Conservation (phyloP, 2,797 vertebrate species). For the Pseudochaenichthys georgianus region DNA sequence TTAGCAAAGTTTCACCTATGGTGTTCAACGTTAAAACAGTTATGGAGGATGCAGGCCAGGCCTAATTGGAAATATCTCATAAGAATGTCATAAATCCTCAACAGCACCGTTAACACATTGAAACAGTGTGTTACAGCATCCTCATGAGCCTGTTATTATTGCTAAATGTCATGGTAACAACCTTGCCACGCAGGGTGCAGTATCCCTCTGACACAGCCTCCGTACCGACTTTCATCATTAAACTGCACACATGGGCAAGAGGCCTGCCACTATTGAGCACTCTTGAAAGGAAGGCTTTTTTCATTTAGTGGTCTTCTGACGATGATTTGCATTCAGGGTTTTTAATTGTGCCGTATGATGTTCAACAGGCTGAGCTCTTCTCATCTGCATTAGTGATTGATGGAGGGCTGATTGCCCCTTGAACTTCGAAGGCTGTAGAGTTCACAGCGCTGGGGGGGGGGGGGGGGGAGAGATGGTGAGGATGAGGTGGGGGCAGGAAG, state of each 20-base stretch:
- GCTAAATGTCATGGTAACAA: conserved; percentile 69
- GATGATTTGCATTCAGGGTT: conserved; percentile 78
- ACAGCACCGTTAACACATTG: conserved; percentile 30
- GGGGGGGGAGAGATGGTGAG: conserved; percentile 35
- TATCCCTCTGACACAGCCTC: conserved; percentile 56
- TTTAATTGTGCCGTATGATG: conserved; percentile 79
- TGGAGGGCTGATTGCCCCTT: conserved; percentile 75
- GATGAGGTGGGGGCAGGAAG: conserved; percentile 31
- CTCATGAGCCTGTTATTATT: conserved; percentile 42
- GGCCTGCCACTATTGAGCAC: conserved; percentile 65
- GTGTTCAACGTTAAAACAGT: conserved; percentile 39
- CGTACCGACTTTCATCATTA: conserved; percentile 75
- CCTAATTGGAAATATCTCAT: conserved; percentile 33
- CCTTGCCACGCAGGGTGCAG: conserved; percentile 51
- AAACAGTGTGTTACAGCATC: conserved; percentile 38
- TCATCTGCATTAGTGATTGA: conserved; percentile 79
- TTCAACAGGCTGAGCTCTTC: conserved; percentile 73
- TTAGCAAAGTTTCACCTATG: conserved; percentile 52
- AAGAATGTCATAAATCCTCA: conserved; percentile 39
- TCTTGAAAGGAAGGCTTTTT: conserved; percentile 73
- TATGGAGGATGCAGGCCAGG: conserved; percentile 8
- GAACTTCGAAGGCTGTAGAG: conserved; percentile 65
- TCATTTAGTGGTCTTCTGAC: conserved; percentile 72
- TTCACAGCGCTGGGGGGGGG: conserved; percentile 56
- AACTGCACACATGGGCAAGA: conserved; percentile 63